Conservation (phyloP, 2,797 vertebrate genomes). For the Hydrophis major region DNA sequence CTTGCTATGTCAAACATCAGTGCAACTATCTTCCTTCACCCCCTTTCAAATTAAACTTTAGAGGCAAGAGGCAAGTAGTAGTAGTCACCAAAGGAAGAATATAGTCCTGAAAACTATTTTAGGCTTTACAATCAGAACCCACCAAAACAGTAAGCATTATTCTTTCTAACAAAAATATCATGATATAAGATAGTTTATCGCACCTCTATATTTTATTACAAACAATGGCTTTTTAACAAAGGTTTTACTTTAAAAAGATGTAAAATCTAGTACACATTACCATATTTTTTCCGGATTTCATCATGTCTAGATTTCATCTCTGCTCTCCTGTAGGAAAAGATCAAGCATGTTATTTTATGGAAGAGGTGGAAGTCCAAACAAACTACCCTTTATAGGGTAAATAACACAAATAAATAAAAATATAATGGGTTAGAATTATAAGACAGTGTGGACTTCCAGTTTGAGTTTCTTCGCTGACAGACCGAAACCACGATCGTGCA, state of each 20-base stretch:
- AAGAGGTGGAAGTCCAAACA: background rate
- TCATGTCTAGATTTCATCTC: constrained; percentile 92
- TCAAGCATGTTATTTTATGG: background rate
- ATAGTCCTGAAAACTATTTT: background rate
- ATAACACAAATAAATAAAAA: background rate
- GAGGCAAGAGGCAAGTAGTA: background rate
- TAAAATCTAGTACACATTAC: constrained; percentile 64
- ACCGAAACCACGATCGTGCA: no score
- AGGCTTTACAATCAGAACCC: background rate
- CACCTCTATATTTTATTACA: background rate
- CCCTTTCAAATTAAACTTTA: background rate
- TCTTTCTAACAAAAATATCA: background rate
- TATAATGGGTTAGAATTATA: background rate
- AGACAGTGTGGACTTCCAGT: background rate
- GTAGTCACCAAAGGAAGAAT: background rate
- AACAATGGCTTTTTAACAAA: background rate
- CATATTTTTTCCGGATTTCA: constrained; percentile 93
- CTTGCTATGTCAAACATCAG: background rate
- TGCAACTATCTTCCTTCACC: background rate
- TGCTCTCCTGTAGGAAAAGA: constrained; percentile 76
- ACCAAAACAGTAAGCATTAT: background rate
- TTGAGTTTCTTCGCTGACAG: no score
- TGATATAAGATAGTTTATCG: background rate
- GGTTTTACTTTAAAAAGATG: background rate
- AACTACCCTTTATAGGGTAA: background rate